Conservation (phyloP, 1,140 invertebrate genomes). For the Heliconius eleuchia region DNA sequence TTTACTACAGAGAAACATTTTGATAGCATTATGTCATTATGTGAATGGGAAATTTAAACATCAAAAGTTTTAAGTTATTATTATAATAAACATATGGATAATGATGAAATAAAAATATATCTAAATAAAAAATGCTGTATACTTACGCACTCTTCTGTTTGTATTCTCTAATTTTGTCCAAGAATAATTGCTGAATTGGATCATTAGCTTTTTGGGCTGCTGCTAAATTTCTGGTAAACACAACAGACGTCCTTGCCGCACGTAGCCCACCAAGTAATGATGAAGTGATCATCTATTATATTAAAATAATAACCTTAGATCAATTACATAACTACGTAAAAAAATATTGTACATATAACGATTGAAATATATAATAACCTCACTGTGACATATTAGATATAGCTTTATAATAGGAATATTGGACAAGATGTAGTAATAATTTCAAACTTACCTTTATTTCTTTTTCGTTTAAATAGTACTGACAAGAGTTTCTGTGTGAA, state of each 20-base stretch:
- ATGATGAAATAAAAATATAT: not conserved
- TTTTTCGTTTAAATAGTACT: not conserved
- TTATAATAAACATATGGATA: not conserved
- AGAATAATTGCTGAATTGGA: constrained; percentile 96
- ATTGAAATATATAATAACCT: not conserved
- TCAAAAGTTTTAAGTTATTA: not conserved
- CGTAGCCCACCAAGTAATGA: constrained; percentile 62
- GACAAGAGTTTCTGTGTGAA: not conserved
- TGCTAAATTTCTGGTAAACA: constrained; percentile 84
- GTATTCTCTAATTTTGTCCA: constrained; percentile 96
- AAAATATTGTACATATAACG: constrained; percentile 19
- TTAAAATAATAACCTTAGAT: constrained; percentile 60
- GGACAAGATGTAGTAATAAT: not conserved
- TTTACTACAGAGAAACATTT: not conserved
- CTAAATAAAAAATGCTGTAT: constrained; percentile 1
- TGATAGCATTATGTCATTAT: not conserved
- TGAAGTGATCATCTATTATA: constrained; percentile 73
- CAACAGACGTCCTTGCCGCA: constrained; percentile 63
- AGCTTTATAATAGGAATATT: not conserved
- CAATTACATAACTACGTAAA: constrained; percentile 66
- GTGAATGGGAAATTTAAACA: not conserved
- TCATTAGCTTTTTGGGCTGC: constrained; percentile 90
- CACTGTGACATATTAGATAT: not conserved
- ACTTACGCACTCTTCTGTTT: constrained; percentile 82
- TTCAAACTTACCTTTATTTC: constrained; percentile 15